phyloP scores from a whole-genome alignment of 1,140 invertebrate species.

The Saccostrea echinata region DNA sequence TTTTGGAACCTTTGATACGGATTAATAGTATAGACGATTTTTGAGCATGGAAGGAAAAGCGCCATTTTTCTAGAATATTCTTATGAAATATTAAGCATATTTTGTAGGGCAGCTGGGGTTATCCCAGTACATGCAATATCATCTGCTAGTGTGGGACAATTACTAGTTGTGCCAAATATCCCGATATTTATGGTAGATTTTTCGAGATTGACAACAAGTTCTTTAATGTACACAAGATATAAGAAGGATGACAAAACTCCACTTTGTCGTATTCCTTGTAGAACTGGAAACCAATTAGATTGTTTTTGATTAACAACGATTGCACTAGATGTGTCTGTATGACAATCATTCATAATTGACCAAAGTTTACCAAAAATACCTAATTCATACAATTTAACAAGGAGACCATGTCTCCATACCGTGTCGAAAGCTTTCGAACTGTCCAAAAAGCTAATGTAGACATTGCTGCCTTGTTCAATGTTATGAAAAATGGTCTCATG shows the following conservation, averaged over 20 bases:
- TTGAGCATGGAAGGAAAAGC: slow-evolving; percentile 16
- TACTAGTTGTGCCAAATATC: background rate
- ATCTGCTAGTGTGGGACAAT: slow-evolving; percentile 7
- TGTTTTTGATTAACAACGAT: too few species aligned
- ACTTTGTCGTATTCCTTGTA: too few species aligned
- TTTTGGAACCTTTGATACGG: too few species aligned
- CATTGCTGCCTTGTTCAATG: slow-evolving; percentile 31
- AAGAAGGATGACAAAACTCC: too few species aligned
- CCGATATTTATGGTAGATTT: background rate
- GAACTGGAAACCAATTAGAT: too few species aligned
- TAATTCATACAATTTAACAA: slow-evolving; percentile 16
- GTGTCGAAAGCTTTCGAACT: slow-evolving; percentile 41
- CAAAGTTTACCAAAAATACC: slow-evolving; percentile 10
- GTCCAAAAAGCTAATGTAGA: slow-evolving; percentile 38
- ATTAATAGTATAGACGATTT: background rate
- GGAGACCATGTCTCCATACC: slow-evolving; percentile 4
- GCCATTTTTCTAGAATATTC: slow-evolving; percentile 15
- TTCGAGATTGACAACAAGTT: too few species aligned
- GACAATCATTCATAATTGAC: slow-evolving; percentile 24
- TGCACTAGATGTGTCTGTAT: slow-evolving; percentile 25
- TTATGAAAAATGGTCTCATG: slow-evolving; percentile 39
- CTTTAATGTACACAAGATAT: too few species aligned
- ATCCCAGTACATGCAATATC: slow-evolving; percentile 12
- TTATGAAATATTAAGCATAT: slow-evolving; percentile 10
- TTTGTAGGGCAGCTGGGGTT: background rate